phyloP scores from a whole-genome alignment of 2,113 vertebrate species.

The Cepphus grylle region DNA sequence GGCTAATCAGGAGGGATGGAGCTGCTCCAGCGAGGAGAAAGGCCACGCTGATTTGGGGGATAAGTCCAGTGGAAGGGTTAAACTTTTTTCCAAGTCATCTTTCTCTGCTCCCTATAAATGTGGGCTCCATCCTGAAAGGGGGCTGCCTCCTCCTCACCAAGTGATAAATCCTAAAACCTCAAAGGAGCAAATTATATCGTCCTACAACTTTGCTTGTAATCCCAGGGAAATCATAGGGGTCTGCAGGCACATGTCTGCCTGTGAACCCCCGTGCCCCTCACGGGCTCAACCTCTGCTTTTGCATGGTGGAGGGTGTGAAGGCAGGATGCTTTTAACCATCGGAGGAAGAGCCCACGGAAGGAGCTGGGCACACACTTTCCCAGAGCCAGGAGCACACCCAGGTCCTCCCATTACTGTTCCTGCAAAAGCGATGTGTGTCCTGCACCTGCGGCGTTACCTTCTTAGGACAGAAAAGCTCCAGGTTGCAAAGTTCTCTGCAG shows the following conservation, averaged over 20 bases:
- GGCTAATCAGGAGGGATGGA: background rate
- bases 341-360: background rate
- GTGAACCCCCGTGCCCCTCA: fast-evolving
- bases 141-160: background rate
- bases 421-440: background rate
- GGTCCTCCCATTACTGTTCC: background rate
- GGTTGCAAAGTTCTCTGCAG: background rate
- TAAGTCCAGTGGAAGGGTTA: background rate
- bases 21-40: background rate
- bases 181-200: background rate
- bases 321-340: background rate
- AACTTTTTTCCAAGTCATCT: background rate
- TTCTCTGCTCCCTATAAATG: background rate
- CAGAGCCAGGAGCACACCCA: background rate
- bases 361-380: background rate
- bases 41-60: background rate
- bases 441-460: background rate
- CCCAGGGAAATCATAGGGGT: background rate
- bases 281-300: background rate
- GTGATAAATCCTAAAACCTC: background rate
- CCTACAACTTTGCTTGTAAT: background rate
- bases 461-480: background rate
- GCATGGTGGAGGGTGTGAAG: fast-evolving
- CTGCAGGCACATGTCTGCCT: fast-evolving
- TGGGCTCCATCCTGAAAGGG: background rate